A percentile compares a stretch with the other conserved stretches of the same genome.
phyloP scores from a whole-genome alignment of 2,888 invertebrate genomes.

The Oscheius sp. region DNA sequence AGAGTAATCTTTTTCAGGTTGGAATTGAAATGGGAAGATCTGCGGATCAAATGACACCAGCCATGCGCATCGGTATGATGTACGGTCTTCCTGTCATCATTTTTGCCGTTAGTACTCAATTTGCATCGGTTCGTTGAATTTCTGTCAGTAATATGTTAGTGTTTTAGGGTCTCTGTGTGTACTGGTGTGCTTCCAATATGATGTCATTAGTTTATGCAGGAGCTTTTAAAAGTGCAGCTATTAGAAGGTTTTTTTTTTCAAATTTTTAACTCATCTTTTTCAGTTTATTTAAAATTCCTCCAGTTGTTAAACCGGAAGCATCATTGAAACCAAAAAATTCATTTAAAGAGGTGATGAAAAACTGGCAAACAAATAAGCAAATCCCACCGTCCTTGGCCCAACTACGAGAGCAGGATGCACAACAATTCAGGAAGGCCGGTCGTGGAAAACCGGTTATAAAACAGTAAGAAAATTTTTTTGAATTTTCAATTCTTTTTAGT shows the following conservation, averaged over 20 bases:
- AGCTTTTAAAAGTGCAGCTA: constrained; percentile 52
- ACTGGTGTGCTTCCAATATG: constrained; percentile 66
- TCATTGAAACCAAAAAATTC: constrained; percentile 25
- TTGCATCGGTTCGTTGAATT: constrained; percentile 51
- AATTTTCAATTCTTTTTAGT: neutral
- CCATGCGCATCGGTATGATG: constrained; percentile 59
- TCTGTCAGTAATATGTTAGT: neutral
- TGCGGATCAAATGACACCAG: constrained; percentile 58
- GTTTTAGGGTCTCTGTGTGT: constrained; percentile 63
- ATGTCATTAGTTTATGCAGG: constrained; percentile 62
- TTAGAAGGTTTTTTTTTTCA: constrained; percentile 49
- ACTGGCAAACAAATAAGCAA: constrained; percentile 38
- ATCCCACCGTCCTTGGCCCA: constrained; percentile 57
- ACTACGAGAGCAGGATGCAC: constrained; percentile 55
- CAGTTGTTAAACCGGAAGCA: constrained; percentile 33
- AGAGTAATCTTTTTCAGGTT: constrained; percentile 28
- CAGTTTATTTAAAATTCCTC: constrained; percentile 44
- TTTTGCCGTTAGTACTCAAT: constrained; percentile 57
- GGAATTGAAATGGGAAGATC: constrained; percentile 64
- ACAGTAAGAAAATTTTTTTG: neutral
- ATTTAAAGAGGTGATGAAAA: constrained; percentile 36
- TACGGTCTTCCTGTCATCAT: constrained; percentile 64
- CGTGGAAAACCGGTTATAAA: constrained; percentile 55
- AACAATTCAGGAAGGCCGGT: constrained; percentile 66
- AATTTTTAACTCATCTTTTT: no score